phyloP scores from a whole-genome alignment of 1,140 invertebrate genomes.

The Lucilia sericata region DNA sequence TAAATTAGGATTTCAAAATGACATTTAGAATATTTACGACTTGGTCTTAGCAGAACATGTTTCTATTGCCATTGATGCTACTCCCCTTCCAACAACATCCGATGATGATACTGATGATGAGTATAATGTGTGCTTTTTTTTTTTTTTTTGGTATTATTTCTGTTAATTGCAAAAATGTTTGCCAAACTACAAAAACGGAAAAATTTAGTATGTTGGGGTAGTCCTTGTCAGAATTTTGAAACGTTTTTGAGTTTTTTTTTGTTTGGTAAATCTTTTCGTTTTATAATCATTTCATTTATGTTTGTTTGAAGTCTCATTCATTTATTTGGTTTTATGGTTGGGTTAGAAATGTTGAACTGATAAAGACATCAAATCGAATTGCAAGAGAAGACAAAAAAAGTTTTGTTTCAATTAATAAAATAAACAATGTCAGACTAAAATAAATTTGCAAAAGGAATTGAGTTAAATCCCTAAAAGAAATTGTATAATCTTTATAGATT shows the following conservation, averaged over 20 bases:
- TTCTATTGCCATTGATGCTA: slow-evolving; percentile 26
- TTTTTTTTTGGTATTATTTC: slow-evolving; percentile 38
- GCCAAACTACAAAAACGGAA: slow-evolving; percentile 15
- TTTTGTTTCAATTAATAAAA: slow-evolving; percentile 13
- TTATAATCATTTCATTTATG: slow-evolving; percentile 37
- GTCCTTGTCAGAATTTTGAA: slow-evolving; percentile 5
- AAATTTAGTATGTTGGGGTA: neutral
- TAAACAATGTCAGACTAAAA: neutral
- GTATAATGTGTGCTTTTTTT: too few species aligned
- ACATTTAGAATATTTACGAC: slow-evolving; percentile 68
- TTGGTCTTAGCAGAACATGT: slow-evolving; percentile 51
- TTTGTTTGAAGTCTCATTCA: slow-evolving; percentile 10
- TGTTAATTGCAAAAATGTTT: slow-evolving; percentile 44
- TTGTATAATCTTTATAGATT: too few species aligned
- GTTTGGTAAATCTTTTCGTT: slow-evolving; percentile 26
- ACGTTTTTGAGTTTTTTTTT: slow-evolving; percentile 5
- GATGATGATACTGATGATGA: slow-evolving; percentile 1
- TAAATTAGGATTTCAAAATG: slow-evolving; percentile 68
- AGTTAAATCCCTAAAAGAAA: too few species aligned
- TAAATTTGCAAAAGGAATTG: neutral
- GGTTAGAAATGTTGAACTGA: neutral
- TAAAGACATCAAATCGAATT: neutral
- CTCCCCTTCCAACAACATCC: neutral
- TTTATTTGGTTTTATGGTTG: slow-evolving; percentile 2
- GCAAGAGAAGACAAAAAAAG: neutral